Evolutionary conservation across 2,888 invertebrate genomes (phyloP), one percentile per base, ranked within the genome.

Genomic region (Diplazon laetatorius): DNA sequence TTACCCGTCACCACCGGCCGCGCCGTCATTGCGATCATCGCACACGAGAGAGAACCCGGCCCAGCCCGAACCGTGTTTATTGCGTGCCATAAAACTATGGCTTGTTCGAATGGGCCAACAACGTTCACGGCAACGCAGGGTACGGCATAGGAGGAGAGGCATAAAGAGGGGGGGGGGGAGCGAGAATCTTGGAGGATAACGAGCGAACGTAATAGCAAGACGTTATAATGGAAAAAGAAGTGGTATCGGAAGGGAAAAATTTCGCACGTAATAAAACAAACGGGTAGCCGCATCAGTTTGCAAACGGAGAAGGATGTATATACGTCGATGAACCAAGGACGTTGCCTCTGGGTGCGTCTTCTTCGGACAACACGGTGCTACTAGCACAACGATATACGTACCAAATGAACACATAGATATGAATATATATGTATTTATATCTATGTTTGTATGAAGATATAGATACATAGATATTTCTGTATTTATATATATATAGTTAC

Each of bases 191-290:
- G 66, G 46, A 62, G 72, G 35, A 39, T 59, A 44, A 25, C 66
- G 63, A 37, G 66, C 59, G 68, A 62, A 44, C 18, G 39, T 55
- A 39, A 69, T 44, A 68, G 42, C 50, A 52, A 66, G 65, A 66
- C 55, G 55, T 55, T 68, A 68, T 39, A 52, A 52, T 46, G 39
- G 52, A 25, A 30, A 55, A 52, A 68, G 68, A 68, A 44, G 66
- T 52, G 42, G 62, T 18, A 57, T 46, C 25, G 35, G 48, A 59
- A 48, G 74, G 83, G 84, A 87, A 88, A 86, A 87, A 88, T 88
- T 88, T 90, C 87, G 84, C 89, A 87, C 88, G 82, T 89, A 87
- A 88, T 89, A 90, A 89, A 89, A 84, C 84, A 86, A 82, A 72
- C 71, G 80, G 65, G 60, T 16, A 70, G 60, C 48, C 37, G 46